Base-by-base conservation (phyloP, 2,113 vertebrate species). In the Spermophilus dauricus region DNA sequence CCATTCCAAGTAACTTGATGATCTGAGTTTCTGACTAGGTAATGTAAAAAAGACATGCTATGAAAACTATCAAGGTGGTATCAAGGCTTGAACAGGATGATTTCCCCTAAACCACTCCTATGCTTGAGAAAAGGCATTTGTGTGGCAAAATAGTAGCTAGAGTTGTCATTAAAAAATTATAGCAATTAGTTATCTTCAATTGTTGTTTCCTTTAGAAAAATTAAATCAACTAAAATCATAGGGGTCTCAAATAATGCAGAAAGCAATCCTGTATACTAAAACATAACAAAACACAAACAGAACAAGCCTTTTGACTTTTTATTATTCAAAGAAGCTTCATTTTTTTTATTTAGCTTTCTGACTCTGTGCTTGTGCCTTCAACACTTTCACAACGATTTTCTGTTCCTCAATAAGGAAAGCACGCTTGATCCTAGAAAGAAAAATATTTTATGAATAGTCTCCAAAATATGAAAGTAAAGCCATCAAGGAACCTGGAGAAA, bases 381-480 rank as follows among this genome's bases (percentile, higher is more conserved):
- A 98, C 89, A 99, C 99, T 98, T 99, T 99, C 97, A 99, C 99
- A 12, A 99, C 99, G 0, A 99, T 99, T 99, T 99, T 99, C 99
- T 99, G 99, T 98, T 99, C 99, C 98, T 99, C 99, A 92, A 99
- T 99, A 93, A 99, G 99, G 98, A 99, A 99, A 98, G 99, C 99
- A 86, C 99, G 99, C 98, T 99, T 99, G 99, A 99, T 99, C 98
- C 99, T 99, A 96, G 8, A 96, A 63, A 80, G 37, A 26, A 97
- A 92, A 96, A 92, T 2, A 95, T 26, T 30, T 28, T 28, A 45
- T 88, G 32, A 95, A 90, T 10, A 53, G 8, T 56, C 72, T 77
- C 28, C 53, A 51, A 85, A 76, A 24, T 53, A 76, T 3, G 4
- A 5, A 45, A 76, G 26, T 4, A 32, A 75, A 86, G 39, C 58